A percentile compares a stretch with the other conserved stretches of the same genome.
phyloP scores from a whole-genome alignment of 1,140 invertebrate species.

The Andricus grossulariae region DNA sequence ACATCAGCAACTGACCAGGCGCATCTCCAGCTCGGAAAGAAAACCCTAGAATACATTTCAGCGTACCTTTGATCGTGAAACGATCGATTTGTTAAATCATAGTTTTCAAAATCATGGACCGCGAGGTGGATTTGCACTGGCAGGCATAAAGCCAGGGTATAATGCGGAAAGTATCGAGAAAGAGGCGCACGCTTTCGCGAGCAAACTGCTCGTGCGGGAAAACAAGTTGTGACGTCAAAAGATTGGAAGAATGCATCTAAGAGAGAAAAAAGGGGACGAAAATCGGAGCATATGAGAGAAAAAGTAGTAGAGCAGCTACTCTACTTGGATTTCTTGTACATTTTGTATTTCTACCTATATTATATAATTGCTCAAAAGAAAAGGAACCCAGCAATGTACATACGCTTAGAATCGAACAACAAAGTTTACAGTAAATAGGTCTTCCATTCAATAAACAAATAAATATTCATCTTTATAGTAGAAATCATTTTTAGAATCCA shows the following conservation, averaged over 20 bases:
- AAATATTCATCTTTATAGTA: too few relatives aligned
- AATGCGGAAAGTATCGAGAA: not conserved
- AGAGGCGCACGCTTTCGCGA: slow-evolving; percentile 18
- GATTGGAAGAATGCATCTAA: not conserved
- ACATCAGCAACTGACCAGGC: slow-evolving; percentile 70
- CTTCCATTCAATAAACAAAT: too few relatives aligned
- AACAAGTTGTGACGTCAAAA: not conserved
- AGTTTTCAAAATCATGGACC: not conserved
- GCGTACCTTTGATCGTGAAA: not conserved
- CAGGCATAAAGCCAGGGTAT: not conserved
- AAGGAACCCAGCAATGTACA: too few relatives aligned
- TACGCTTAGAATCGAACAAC: too few relatives aligned
- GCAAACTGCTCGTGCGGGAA: not conserved
- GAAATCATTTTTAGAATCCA: too few relatives aligned
- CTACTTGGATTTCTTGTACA: too few relatives aligned
- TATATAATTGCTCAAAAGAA: too few relatives aligned
- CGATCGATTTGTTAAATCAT: not conserved
- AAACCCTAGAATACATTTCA: slow-evolving; percentile 63
- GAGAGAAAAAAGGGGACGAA: not conserved
- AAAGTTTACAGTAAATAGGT: too few relatives aligned
- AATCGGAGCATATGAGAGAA: not conserved
- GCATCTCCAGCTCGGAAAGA: slow-evolving; percentile 70
- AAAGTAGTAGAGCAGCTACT: too few relatives aligned
- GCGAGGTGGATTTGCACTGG: slow-evolving; percentile 24
- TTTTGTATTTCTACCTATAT: too few relatives aligned